Conservation (phyloP, 2,113 vertebrate species). For the Pelmatolapia mariae region DNA sequence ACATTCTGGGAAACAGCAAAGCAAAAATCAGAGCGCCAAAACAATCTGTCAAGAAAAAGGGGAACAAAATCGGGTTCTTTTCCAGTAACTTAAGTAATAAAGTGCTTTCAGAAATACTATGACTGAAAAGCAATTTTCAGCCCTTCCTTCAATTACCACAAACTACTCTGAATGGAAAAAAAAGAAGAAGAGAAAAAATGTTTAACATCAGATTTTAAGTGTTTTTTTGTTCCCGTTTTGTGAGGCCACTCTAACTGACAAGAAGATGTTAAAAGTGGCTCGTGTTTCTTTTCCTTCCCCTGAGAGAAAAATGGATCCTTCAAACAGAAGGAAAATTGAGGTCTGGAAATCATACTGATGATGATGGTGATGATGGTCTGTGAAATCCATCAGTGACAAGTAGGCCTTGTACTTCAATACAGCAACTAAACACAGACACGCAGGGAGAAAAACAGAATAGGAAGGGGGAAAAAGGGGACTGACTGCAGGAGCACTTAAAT, state of each 20-base stretch:
- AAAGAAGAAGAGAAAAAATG: not conserved
- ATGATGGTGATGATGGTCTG: not conserved
- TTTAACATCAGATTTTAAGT: constrained; percentile 3
- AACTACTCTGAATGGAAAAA: not conserved
- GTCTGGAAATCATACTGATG: not conserved
- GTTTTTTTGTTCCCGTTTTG: not conserved
- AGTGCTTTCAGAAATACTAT: not conserved
- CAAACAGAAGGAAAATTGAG: not conserved
- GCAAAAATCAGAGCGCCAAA: not conserved
- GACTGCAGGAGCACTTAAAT: not conserved
- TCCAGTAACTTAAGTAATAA: not conserved
- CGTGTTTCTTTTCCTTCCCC: not conserved
- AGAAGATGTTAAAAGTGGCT: not conserved
- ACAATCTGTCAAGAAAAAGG: not conserved
- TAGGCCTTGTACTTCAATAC: not conserved
- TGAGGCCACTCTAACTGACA: not conserved
- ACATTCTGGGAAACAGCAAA: not conserved
- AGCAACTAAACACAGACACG: not conserved
- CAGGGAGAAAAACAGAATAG: not conserved
- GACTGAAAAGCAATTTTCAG: constrained; percentile 30
- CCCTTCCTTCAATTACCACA: constrained; percentile 5
- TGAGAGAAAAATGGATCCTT: constrained; percentile 26
- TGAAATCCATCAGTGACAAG: not conserved
- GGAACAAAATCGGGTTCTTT: not conserved
- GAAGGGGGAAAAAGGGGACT: fast-evolving